These are phyloP conservation scores for Lepilemur ruficaudatus DNA, from an alignment of 2,797 vertebrate species.

Conservation along the genomic window DNA sequence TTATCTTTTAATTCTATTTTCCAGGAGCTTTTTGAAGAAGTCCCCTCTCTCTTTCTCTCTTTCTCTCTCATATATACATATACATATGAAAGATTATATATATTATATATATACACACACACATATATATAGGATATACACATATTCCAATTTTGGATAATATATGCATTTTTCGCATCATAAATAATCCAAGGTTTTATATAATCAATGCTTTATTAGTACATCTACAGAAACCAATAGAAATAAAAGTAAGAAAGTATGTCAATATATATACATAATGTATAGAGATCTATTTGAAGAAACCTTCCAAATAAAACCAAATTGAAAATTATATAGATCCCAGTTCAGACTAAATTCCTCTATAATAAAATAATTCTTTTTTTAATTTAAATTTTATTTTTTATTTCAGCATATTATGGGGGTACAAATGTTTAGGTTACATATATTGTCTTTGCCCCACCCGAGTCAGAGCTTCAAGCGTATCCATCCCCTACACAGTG, in stretches of 20 bases:
- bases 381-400: too few relatives aligned
- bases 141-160: neutral
- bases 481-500: too few relatives aligned
- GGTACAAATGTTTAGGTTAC: too few relatives aligned
- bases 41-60: too few relatives aligned
- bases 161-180: neutral
- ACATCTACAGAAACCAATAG: neutral
- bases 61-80: neutral
- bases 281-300: neutral
- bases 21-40: neutral
- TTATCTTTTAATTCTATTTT: neutral
- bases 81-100: neutral
- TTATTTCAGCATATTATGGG: too few relatives aligned
- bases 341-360: neutral
- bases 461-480: too few relatives aligned
- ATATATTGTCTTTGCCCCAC: too few relatives aligned
- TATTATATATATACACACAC: too few relatives aligned
- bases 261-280: neutral
- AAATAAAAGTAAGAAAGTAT: neutral
- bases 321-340: neutral
- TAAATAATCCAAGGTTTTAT: neutral
- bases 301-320: neutral
- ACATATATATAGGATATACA: too few relatives aligned
- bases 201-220: neutral
- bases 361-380: neutral